phyloP scores from a whole-genome alignment of 2,888 invertebrate genomes.

The Nemotelus nigrinus region DNA sequence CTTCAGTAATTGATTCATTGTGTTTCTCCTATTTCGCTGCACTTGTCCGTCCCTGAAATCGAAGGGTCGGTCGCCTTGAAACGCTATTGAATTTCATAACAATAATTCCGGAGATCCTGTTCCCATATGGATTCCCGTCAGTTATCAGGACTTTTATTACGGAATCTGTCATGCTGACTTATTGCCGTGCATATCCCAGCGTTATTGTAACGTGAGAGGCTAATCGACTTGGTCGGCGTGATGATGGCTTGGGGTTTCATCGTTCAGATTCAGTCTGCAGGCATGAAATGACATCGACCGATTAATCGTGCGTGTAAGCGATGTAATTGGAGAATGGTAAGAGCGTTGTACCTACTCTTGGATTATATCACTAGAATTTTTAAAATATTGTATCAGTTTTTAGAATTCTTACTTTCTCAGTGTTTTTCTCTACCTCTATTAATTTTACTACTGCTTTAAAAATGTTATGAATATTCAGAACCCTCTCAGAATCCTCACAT shows the following conservation, averaged over 20 bases:
- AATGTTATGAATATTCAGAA: too few species aligned
- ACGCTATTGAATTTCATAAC: background rate
- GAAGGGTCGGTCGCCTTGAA: background rate
- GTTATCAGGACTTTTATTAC: background rate
- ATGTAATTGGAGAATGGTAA: too few species aligned
- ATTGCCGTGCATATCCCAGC: background rate
- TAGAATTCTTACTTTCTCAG: too few species aligned
- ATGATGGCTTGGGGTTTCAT: background rate
- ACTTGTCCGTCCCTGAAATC: background rate
- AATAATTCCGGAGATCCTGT: background rate
- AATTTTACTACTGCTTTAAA: too few species aligned
- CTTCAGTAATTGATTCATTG: background rate
- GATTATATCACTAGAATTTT: too few species aligned
- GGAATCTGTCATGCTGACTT: constrained; percentile 1
- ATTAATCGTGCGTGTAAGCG: too few species aligned
- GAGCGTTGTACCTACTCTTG: too few species aligned
- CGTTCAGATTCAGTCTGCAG: background rate
- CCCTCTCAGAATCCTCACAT: too few species aligned
- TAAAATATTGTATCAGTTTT: too few species aligned
- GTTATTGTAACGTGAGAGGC: background rate
- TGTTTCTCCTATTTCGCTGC: background rate
- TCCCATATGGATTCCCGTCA: background rate
- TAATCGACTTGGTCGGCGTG: background rate
- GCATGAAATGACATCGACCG: too few species aligned
- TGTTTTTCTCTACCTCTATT: too few species aligned